Evolutionary conservation across 2,797 vertebrate species (phyloP).

Genomic region (Malurus splendens): DNA sequence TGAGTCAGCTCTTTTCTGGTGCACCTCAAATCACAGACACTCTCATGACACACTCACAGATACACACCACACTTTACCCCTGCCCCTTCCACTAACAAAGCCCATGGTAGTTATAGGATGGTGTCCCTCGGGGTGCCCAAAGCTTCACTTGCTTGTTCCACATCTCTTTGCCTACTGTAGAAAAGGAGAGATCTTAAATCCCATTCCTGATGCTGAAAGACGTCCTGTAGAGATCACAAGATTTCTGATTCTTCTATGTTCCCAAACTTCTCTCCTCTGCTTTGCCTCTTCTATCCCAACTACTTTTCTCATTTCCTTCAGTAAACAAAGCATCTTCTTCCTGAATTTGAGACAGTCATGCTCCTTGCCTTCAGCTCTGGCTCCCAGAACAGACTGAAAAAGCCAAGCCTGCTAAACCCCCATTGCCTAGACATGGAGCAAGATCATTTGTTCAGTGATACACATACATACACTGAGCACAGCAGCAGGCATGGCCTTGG

Average conservation of each 20-base stretch:
- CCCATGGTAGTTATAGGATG: background rate
- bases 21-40: background rate
- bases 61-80: background rate
- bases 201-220: background rate
- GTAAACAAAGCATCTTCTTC: background rate
- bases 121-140: background rate
- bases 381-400: background rate
- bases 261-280: background rate
- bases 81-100: background rate
- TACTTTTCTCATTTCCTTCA: background rate
- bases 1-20: background rate
- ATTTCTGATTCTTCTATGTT: background rate
- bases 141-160: background rate
- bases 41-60: background rate
- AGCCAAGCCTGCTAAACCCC: background rate
- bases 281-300: background rate
- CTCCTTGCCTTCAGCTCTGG: background rate
- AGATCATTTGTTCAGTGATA: background rate
- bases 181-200: background rate
- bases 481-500: background rate
- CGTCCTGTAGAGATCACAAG: background rate
- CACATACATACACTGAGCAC: background rate
- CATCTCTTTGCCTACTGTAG: background rate
- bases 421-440: background rate
- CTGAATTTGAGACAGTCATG: background rate